Evolutionary conservation across 2,888 invertebrate genomes (phyloP).

Genomic region (Tanytarsus gracilentus): DNA sequence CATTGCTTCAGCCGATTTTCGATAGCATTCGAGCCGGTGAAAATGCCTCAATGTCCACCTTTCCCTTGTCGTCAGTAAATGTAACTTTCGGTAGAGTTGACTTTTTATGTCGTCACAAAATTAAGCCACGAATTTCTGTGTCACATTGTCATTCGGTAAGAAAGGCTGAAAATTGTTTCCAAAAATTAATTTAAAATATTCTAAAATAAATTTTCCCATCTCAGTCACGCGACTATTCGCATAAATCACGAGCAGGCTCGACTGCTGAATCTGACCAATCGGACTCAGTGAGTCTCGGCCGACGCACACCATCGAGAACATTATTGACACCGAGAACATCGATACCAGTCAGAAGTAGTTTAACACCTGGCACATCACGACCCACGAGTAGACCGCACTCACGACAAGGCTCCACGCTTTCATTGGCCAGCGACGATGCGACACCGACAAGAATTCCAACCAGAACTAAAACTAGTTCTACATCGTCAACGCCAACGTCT

Average conservation of each 20-base stretch:
- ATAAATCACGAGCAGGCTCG: conserved; percentile 24
- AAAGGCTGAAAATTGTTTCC: neutral
- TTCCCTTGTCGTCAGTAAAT: conserved; percentile 22
- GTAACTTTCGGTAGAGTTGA: conserved; percentile 1
- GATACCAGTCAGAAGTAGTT: conserved; percentile 21
- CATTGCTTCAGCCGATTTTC: conserved; percentile 20
- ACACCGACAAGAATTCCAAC: conserved; percentile 24
- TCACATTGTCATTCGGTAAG: conserved; percentile 26
- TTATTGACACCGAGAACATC: conserved; percentile 15
- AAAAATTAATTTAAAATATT: neutral
- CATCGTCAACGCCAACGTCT: neutral
- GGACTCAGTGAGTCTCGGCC: conserved; percentile 12
- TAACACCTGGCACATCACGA: conserved; percentile 24
- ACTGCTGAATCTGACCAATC: conserved; percentile 21
- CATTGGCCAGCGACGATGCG: conserved; percentile 21
- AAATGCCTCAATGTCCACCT: conserved; percentile 1
- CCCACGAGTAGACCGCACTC: conserved; percentile 6
- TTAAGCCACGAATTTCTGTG: conserved; percentile 22
- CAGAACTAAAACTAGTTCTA: conserved; percentile 11
- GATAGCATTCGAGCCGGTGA: conserved; percentile 18
- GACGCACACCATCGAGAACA: conserved; percentile 25
- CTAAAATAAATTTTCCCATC: neutral
- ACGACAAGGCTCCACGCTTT: conserved; percentile 18
- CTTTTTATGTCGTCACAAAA: conserved; percentile 6
- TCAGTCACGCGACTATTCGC: neutral